Evolutionary conservation across 2,797 vertebrate genomes (phyloP).

Genomic region (Tragopan temminckii): DNA sequence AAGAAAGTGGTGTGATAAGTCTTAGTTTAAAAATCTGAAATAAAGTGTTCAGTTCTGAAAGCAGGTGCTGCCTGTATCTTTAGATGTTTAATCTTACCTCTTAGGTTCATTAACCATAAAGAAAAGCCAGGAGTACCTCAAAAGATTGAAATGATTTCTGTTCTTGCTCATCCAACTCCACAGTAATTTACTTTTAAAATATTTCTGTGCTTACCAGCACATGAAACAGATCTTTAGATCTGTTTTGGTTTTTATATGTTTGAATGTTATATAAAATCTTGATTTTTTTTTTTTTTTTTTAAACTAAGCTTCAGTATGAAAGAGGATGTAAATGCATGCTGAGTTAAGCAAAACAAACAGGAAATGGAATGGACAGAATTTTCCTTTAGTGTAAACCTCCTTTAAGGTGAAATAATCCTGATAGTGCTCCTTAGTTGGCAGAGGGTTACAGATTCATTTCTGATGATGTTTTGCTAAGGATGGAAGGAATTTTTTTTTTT

Average conservation of each 20-base stretch:
- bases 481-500: neutral
- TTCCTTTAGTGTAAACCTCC: constrained; percentile 54
- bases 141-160: neutral
- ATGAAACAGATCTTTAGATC: constrained; percentile 14
- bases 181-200: constrained; percentile 10
- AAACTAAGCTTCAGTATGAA: constrained; percentile 4
- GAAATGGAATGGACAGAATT: constrained; percentile 51
- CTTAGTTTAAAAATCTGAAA: neutral
- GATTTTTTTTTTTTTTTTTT: too few relatives aligned
- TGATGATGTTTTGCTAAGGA: neutral
- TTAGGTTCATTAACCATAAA: neutral
- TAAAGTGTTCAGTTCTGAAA: constrained; percentile 5
- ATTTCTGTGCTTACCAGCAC: constrained; percentile 12
- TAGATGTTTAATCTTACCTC: neutral
- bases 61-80: neutral
- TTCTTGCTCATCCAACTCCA: neutral
- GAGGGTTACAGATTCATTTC: neutral
- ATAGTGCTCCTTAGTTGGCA: neutral
- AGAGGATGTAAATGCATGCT: neutral
- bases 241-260: constrained; percentile 25
- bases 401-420: constrained; percentile 9
- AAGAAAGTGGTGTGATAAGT: neutral
- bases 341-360: constrained; percentile 41
- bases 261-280: constrained; percentile 37
- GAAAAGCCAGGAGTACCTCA: constrained; percentile 12